Evolutionary conservation across 2,888 invertebrate species (phyloP).

Genomic region (Dusona sp.): DNA sequence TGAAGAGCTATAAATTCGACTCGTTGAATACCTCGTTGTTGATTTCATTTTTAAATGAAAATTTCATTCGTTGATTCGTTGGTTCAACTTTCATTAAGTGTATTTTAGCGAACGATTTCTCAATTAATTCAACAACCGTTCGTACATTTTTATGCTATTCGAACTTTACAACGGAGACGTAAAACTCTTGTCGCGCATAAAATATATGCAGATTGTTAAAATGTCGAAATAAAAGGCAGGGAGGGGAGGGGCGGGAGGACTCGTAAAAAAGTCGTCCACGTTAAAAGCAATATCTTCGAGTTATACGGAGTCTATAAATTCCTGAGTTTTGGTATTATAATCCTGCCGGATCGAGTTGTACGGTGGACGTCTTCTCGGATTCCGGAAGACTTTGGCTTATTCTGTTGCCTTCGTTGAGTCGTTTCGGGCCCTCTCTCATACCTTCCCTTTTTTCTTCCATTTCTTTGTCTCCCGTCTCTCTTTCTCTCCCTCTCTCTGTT

Average conservation of each 20-base stretch:
- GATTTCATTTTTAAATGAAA: neutral
- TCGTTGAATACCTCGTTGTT: neutral
- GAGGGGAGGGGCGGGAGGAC: neutral
- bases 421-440: constrained; percentile 29
- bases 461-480: constrained; percentile 20
- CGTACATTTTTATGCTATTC: constrained; percentile 2
- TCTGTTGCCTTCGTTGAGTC: constrained; percentile 36
- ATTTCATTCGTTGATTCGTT: neutral
- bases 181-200: constrained; percentile 1
- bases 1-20: neutral
- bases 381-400: constrained; percentile 64
- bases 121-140: neutral
- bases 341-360: constrained; percentile 31
- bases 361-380: constrained; percentile 58
- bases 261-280: constrained; percentile 15
- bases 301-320: constrained; percentile 42
- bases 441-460: constrained; percentile 38
- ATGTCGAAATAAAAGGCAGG: constrained; percentile 12
- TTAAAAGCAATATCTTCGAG: constrained; percentile 12
- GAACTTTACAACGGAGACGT: constrained; percentile 1
- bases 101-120: neutral
- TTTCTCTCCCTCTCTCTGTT: constrained; percentile 35
- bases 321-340: constrained; percentile 37
- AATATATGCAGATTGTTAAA: constrained; percentile 34
- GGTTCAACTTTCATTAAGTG: neutral